phyloP scores from a whole-genome alignment of 2,888 invertebrate species.

The Carcina quercana region DNA sequence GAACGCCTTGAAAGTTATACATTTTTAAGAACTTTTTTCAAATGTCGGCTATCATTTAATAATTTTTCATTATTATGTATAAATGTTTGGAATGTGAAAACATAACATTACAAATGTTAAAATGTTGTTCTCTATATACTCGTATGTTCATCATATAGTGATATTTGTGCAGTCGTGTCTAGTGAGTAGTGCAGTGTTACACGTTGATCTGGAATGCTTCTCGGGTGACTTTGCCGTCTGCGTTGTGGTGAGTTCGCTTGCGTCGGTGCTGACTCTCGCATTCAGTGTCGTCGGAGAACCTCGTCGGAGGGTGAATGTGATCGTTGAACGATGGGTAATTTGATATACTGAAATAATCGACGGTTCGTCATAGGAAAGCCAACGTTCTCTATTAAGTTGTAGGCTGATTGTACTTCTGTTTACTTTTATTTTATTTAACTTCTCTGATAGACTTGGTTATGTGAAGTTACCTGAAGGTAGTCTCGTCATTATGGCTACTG shows the following conservation, averaged over 20 bases:
- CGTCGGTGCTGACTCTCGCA: conserved; percentile 69
- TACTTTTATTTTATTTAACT: no score
- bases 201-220: conserved; percentile 89
- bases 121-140: no score
- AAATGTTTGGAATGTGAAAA: no score
- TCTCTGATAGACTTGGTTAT: neutral
- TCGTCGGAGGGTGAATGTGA: conserved; percentile 88
- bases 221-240: conserved; percentile 72
- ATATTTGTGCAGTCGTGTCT: no score
- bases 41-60: no score
- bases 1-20: conserved; percentile 5
- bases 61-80: no score
- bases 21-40: no score
- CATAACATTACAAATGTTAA: no score
- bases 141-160: no score
- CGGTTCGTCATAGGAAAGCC: neutral
- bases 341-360: conserved; percentile 76
- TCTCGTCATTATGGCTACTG: conserved; percentile 89
- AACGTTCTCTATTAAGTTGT: no score
- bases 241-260: conserved; percentile 46
- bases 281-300: conserved; percentile 87
- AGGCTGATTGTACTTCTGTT: no score
- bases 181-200: conserved; percentile 42
- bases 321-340: conserved; percentile 88
- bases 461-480: conserved; percentile 80